These are phyloP conservation scores for Phoxinus phoxinus DNA, from an alignment of 2,113 vertebrate genomes.

Conservation along the genomic window DNA sequence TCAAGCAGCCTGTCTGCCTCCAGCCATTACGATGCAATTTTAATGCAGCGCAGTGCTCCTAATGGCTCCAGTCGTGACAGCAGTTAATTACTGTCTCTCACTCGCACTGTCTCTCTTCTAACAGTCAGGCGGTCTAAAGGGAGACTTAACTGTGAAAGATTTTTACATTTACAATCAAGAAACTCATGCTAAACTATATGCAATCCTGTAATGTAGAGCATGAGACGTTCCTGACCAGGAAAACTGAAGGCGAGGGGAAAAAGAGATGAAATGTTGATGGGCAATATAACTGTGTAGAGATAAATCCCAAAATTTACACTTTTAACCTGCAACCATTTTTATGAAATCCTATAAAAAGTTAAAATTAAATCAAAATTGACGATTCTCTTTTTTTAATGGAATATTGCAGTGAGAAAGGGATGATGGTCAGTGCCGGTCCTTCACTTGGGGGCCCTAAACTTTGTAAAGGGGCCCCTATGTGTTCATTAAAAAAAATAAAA, in stretches of 20 bases:
- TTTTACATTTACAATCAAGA: slow-evolving; percentile 8
- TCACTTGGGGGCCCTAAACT: too few relatives aligned
- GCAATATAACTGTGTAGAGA: neutral
- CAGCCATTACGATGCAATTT: slow-evolving; percentile 29
- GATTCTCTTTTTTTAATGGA: too few relatives aligned
- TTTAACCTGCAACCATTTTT: too few relatives aligned
- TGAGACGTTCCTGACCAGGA: neutral
- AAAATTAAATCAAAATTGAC: too few relatives aligned
- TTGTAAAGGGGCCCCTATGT: too few relatives aligned
- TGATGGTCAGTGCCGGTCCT: too few relatives aligned
- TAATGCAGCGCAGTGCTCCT: slow-evolving; percentile 8
- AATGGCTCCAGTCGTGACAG: slow-evolving; percentile 5
- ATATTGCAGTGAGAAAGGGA: too few relatives aligned
- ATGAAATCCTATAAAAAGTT: too few relatives aligned
- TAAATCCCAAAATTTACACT: too few relatives aligned
- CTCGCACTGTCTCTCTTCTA: neutral
- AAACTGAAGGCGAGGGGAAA: neutral
- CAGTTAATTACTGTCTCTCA: slow-evolving; percentile 21
- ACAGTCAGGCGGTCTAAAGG: neutral
- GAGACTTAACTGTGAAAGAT: neutral
- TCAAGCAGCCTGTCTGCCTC: slow-evolving; percentile 23
- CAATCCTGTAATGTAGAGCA: neutral
- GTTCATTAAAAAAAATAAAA: too few relatives aligned
- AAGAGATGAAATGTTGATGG: neutral
- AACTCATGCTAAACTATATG: neutral